These are phyloP conservation scores for Echinarachnius parma DNA, from an alignment of 53 echinoderm and acorn worm species.

Conservation along the genomic window DNA sequence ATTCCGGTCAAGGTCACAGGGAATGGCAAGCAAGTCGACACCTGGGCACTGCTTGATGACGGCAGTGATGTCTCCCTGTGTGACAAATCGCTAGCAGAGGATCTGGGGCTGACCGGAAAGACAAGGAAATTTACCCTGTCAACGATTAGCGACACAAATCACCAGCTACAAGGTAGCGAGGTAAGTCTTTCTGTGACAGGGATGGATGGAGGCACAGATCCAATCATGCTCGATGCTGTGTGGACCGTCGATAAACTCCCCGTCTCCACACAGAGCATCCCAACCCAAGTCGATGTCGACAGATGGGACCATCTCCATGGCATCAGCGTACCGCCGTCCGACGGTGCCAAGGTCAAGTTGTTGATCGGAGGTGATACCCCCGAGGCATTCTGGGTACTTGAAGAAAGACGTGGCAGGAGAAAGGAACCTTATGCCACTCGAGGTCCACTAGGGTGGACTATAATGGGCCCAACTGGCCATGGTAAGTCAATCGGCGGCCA, in stretches of 20 bases:
- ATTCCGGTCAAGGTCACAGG: constrained; percentile 56
- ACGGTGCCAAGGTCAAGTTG: constrained; percentile 11
- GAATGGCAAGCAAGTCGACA: constrained; percentile 30
- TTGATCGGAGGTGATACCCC: constrained; percentile 48
- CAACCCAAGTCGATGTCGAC: constrained; percentile 26
- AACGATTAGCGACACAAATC: constrained; percentile 35
- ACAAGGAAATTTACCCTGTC: constrained; percentile 41
- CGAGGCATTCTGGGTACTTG: constrained; percentile 51
- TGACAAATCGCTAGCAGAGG: constrained; percentile 51
- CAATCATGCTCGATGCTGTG: constrained; percentile 39
- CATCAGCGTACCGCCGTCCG: constrained; percentile 13
- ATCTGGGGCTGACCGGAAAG: constrained; percentile 30
- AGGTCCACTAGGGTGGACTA: constrained; percentile 40
- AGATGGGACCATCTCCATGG: constrained; percentile 42
- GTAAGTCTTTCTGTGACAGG: constrained; percentile 26
- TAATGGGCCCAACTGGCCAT: constrained; percentile 25
- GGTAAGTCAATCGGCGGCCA: not conserved
- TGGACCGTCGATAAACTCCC: constrained; percentile 58
- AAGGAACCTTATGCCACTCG: constrained; percentile 60
- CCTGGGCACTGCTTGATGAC: constrained; percentile 66
- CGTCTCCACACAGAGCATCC: constrained; percentile 29
- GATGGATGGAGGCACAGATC: constrained; percentile 20
- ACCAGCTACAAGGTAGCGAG: constrained; percentile 32
- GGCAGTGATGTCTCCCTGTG: constrained; percentile 67
- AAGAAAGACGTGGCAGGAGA: constrained; percentile 39